Evolutionary conservation across 2,888 invertebrate genomes (phyloP), one percentile per base, ranked within the genome.

Genomic region (Drosophila nr. fundita): DNA sequence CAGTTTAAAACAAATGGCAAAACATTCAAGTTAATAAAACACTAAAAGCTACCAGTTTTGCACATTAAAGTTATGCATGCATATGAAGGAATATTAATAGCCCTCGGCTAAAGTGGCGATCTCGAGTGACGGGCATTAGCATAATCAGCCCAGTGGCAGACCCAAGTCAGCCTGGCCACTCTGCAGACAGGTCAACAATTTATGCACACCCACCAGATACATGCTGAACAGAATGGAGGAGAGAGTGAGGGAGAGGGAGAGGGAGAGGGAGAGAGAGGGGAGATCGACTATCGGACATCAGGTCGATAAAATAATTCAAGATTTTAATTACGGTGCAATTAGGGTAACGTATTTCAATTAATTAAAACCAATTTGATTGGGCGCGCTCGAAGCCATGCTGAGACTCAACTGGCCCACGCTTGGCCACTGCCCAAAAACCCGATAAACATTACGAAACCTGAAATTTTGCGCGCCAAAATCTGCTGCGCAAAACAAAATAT

Each of bases 271-370:
- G 42, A 52, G 24, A 34, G 24, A 18, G 36, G 18, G 21, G 61
- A 45, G 42, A 52, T 30, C 10, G 49, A 21, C 18, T 18, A 49
- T 29, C 40, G 18, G 42, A 11, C 15, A 11, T 29, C 7, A 13
- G 38, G 27, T 55, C 54, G 65, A 48, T 69, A 72, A 69, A 68
- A 89, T 87, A 89, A 89, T 82, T 90, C 88, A 90, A 89, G 80
- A 50, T 76, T 80, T 90, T 87, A 90, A 90, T 89, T 89, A 80
- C 79, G 29, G 64, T 73, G 90, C 75, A 87, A 85, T 90, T 87
- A 89, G 87, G 73, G 71, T 80, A 90, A 80, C 87, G 91, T 80
- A 90, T 90, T 87, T 89, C 75, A 90, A 90, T 87, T 89, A 90
- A 87, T 89, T 89, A 90, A 87, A 85, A 66, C 60, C 80, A 74